Conservation (phyloP, 1,140 invertebrate species). For the Magallana ariakensis region DNA sequence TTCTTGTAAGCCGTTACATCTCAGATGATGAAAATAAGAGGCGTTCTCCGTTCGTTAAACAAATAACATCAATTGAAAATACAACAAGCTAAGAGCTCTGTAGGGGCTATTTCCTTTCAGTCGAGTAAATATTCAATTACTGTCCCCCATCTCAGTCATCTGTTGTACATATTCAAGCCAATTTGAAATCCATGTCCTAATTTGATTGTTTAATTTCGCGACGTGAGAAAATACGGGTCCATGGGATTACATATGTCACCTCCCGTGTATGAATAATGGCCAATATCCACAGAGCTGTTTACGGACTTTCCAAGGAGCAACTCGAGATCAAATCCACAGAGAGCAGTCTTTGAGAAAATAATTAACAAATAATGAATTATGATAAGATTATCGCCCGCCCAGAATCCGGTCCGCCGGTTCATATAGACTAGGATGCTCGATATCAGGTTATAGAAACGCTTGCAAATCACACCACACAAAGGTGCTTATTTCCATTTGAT, state of each 20-base stretch:
- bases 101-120: conserved; percentile 25
- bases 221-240: neutral
- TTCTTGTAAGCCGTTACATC: neutral
- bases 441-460: neutral
- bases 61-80: conserved; percentile 33
- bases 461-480: conserved; percentile 24
- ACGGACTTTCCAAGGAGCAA: neutral
- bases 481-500: conserved; percentile 34
- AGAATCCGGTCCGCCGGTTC: neutral
- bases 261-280: neutral
- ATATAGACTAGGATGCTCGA: neutral
- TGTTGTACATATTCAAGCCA: conserved; percentile 6
- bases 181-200: conserved; percentile 34
- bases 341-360: neutral
- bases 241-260: neutral
- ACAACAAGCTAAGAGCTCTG: conserved; percentile 10
- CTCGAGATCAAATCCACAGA: neutral
- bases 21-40: neutral
- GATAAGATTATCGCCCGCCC: neutral
- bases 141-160: neutral
- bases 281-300: conserved; percentile 5
- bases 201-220: conserved; percentile 28
- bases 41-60: neutral
- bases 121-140: conserved; percentile 35
- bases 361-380: conserved; percentile 18